Evolutionary conservation across 2,797 vertebrate species (phyloP).

Genomic region (Bucorvus abyssinicus): DNA sequence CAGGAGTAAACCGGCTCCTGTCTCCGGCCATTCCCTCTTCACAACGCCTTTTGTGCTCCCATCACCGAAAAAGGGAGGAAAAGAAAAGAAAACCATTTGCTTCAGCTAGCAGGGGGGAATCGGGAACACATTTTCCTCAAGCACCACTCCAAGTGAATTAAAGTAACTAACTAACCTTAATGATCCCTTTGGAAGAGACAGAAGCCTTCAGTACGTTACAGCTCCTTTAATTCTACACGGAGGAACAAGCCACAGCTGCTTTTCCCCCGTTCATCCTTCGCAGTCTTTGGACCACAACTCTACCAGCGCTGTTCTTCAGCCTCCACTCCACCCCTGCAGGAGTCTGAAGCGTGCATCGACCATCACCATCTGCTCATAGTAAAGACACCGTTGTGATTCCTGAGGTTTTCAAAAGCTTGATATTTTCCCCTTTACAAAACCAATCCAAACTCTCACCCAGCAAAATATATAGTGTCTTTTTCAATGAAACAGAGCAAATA

Average conservation of each 20-base stretch:
- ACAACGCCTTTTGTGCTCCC: not conserved
- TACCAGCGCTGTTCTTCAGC: not conserved
- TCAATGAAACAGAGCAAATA: not conserved
- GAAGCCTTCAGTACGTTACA: not conserved
- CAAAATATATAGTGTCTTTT: not conserved
- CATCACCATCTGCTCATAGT: not conserved
- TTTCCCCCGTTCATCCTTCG: not conserved
- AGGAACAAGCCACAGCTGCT: not conserved
- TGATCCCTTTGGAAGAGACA: not conserved
- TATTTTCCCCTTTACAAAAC: not conserved
- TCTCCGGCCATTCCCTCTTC: not conserved
- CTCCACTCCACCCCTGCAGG: not conserved
- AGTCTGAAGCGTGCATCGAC: not conserved
- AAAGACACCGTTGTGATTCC: not conserved
- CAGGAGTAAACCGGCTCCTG: not conserved
- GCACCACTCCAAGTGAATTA: constrained; percentile 7
- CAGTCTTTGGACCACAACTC: not conserved
- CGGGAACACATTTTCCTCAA: constrained; percentile 21
- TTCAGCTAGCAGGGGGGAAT: not conserved
- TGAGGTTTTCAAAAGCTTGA: not conserved
- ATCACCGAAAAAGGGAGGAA: not conserved
- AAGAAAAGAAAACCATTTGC: not conserved
- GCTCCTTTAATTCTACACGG: not conserved
- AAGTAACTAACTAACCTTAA: constrained; percentile 34
- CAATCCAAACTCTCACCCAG: not conserved